These are phyloP conservation scores for Notothenia coriiceps DNA, from an alignment of 2,113 vertebrate species.

Conservation along the genomic window DNA sequence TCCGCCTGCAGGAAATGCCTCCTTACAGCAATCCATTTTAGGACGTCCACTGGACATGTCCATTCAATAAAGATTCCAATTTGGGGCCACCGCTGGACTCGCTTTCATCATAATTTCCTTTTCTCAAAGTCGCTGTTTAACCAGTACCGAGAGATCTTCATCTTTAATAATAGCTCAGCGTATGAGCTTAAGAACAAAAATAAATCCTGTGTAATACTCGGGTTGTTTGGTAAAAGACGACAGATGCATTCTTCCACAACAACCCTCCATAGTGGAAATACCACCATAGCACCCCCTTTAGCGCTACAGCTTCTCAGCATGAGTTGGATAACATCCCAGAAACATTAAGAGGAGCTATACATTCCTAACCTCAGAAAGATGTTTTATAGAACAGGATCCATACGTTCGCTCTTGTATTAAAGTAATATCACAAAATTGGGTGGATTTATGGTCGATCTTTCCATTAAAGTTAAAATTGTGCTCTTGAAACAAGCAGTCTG, in stretches of 20 bases:
- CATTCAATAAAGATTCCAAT: slow-evolving; percentile 64
- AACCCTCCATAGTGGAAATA: slow-evolving; percentile 19
- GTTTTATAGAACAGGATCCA: slow-evolving; percentile 29
- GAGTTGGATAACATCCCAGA: slow-evolving; percentile 60
- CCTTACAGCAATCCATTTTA: slow-evolving; percentile 61
- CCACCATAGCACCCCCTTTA: slow-evolving; percentile 19
- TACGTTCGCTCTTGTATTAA: slow-evolving; percentile 50
- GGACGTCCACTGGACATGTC: slow-evolving; percentile 63
- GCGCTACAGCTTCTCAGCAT: slow-evolving; percentile 31
- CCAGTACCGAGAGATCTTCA: slow-evolving; percentile 31
- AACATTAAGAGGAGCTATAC: slow-evolving; percentile 45
- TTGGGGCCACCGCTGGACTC: slow-evolving; percentile 42
- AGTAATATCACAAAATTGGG: slow-evolving; percentile 27
- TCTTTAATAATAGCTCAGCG: slow-evolving; percentile 52
- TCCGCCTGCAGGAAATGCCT: slow-evolving; percentile 72
- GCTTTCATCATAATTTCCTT: slow-evolving; percentile 58
- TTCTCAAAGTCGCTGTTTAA: slow-evolving; percentile 41
- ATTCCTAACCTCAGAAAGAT: slow-evolving; percentile 55
- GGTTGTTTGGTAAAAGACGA: slow-evolving; percentile 46
- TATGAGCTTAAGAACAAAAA: slow-evolving; percentile 51
- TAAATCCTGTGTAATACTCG: slow-evolving; percentile 38
- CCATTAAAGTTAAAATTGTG: slow-evolving; percentile 48
- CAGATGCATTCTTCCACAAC: slow-evolving; percentile 28
- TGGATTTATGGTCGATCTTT: slow-evolving; percentile 56
- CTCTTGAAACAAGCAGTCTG: slow-evolving; percentile 64